These are phyloP conservation scores for Microcebus tavaratra DNA, from an alignment of 2,113 vertebrate genomes.

Conservation along the genomic window DNA sequence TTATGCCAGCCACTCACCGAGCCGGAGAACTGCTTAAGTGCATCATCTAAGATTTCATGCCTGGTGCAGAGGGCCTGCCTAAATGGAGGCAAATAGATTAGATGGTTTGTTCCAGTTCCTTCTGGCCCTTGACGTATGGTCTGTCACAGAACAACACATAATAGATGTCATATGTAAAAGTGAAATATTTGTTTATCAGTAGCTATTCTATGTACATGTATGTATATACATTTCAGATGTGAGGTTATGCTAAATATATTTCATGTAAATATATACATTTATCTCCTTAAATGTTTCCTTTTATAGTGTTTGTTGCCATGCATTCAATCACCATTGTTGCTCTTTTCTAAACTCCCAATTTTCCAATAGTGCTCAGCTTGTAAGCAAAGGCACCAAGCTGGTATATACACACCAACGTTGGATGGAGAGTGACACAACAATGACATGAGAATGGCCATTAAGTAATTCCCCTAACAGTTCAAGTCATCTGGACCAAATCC, in stretches of 20 bases:
- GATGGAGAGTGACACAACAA: constrained; percentile 24
- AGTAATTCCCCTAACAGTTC: constrained; percentile 32
- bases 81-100: constrained; percentile 19
- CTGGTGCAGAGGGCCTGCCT: constrained; percentile 8
- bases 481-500: constrained; percentile 30
- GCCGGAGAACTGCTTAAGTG: neutral
- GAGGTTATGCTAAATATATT: constrained; percentile 52
- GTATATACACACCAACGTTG: neutral
- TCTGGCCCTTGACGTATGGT: neutral
- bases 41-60: constrained; percentile 51
- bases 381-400: constrained; percentile 35
- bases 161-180: constrained; percentile 51
- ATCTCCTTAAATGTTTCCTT: constrained; percentile 55
- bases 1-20: constrained; percentile 49
- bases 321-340: constrained; percentile 10
- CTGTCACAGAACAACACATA: constrained; percentile 30
- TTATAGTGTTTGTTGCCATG: constrained; percentile 29
- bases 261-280: constrained; percentile 48
- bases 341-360: constrained; percentile 58
- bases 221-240: constrained; percentile 51
- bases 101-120: neutral
- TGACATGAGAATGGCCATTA: neutral
- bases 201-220: constrained; percentile 27
- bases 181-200: constrained; percentile 64
- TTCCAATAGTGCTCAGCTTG: neutral